Conservation (phyloP, 1,140 invertebrate species). For the Chrysomallon squamiferum region DNA sequence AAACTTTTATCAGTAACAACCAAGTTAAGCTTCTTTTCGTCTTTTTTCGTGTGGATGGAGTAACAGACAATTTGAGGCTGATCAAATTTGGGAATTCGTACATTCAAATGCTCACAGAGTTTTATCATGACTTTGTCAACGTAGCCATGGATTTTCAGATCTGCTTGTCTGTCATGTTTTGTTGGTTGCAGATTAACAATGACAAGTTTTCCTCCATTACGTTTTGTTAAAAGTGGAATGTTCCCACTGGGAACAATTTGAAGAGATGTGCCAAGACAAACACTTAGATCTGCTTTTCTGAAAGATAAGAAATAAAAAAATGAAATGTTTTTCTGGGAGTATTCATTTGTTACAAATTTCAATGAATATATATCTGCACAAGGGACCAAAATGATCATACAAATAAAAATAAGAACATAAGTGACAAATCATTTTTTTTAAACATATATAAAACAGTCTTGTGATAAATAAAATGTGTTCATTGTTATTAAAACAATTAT, state of each 20-base stretch:
- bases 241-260: conserved; percentile 98
- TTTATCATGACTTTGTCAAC: conserved; percentile 84
- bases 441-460: background rate
- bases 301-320: conserved; percentile 29
- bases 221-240: conserved; percentile 86
- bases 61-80: conserved; percentile 29
- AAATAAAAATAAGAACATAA: background rate
- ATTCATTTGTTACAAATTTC: background rate
- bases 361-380: background rate
- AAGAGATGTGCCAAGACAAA: conserved; percentile 93
- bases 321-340: background rate
- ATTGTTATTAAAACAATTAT: background rate
- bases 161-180: conserved; percentile 93
- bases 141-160: conserved; percentile 87
- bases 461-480: background rate
- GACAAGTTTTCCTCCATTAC: conserved; percentile 86
- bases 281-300: conserved; percentile 87
- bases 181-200: conserved; percentile 97
- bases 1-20: too few relatives aligned
- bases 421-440: background rate
- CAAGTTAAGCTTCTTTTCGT: background rate
- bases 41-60: conserved; percentile 37
- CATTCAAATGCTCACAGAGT: conserved; percentile 64
- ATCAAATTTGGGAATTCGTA: conserved; percentile 41
- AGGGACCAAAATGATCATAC: background rate